Conservation (phyloP, 2,888 invertebrate species). For the Parnassius glacialis region DNA sequence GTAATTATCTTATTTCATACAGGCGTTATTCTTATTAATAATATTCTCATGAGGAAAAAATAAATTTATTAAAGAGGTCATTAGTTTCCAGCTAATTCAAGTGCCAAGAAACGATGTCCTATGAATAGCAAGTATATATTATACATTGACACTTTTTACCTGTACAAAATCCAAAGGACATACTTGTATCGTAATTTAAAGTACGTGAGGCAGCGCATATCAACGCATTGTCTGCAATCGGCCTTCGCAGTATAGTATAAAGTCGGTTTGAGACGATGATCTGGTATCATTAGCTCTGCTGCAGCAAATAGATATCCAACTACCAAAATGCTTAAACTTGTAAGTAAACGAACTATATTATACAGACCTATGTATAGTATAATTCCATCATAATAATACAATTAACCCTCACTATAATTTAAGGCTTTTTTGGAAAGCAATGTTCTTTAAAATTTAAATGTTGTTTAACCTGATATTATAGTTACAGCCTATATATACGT, state of each 20-base stretch:
- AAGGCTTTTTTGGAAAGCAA: too few species aligned
- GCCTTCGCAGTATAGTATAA: constrained; percentile 56
- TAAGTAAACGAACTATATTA: constrained; percentile 35
- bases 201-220: constrained; percentile 35
- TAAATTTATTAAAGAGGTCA: constrained; percentile 1
- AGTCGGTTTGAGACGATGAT: constrained; percentile 31
- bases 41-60: neutral
- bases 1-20: too few species aligned
- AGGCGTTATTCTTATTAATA: too few species aligned
- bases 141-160: constrained; percentile 22
- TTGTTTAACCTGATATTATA: too few species aligned
- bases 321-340: constrained; percentile 48
- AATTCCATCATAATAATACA: neutral
- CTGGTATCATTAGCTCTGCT: constrained; percentile 48
- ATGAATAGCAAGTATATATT: constrained; percentile 14
- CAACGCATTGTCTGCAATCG: constrained; percentile 40
- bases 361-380: neutral
- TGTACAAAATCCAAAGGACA: constrained; percentile 19
- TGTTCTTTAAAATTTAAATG: too few species aligned
- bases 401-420: too few species aligned
- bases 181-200: constrained; percentile 40
- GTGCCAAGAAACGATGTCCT: neutral
- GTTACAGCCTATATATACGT: too few species aligned
- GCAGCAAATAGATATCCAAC: constrained; percentile 30
- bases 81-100: constrained; percentile 4